A percentile compares a stretch with the other conserved stretches of the same genome.
Conservation (phyloP, 37 sponge, comb jelly and placozoan species). For the Petrosia ficiformis region DNA sequence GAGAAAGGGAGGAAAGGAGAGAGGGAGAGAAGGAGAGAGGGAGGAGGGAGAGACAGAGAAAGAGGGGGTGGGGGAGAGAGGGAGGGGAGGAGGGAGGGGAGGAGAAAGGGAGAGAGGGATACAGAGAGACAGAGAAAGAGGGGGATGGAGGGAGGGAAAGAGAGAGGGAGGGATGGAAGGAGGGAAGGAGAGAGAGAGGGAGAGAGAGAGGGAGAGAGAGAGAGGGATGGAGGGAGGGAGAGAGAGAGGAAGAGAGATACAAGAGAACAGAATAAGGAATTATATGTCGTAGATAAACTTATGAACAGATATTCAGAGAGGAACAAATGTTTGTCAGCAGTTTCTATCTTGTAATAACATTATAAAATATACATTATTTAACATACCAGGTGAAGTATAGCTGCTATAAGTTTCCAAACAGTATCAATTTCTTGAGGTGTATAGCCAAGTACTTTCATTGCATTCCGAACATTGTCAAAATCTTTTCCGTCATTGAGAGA, state of each 20-base stretch:
- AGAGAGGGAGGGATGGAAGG: too few species aligned
- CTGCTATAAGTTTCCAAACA: conserved; percentile 71
- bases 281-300: conserved; percentile 1
- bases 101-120: too few species aligned
- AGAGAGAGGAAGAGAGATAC: too few species aligned
- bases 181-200: too few species aligned
- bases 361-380: background rate
- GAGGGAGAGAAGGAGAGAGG: too few species aligned
- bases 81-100: too few species aligned
- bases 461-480: conserved; percentile 39
- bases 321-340: too few species aligned
- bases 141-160: conserved; percentile 4
- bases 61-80: background rate
- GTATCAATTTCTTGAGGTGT: conserved; percentile 35
- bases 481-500: conserved; percentile 53
- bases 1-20: background rate
- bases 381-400: conserved; percentile 70
- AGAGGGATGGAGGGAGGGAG: background rate
- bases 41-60: background rate
- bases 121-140: too few species aligned
- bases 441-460: conserved; percentile 59
- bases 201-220: too few species aligned
- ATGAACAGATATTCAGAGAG: too few species aligned
- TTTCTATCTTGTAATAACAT: too few species aligned
- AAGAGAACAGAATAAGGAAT: background rate